Percentiles rank a stretch among this genome's conserved stretches.
phyloP scores from a whole-genome alignment of 1,140 invertebrate genomes.

The Apis mellifera region DNA sequence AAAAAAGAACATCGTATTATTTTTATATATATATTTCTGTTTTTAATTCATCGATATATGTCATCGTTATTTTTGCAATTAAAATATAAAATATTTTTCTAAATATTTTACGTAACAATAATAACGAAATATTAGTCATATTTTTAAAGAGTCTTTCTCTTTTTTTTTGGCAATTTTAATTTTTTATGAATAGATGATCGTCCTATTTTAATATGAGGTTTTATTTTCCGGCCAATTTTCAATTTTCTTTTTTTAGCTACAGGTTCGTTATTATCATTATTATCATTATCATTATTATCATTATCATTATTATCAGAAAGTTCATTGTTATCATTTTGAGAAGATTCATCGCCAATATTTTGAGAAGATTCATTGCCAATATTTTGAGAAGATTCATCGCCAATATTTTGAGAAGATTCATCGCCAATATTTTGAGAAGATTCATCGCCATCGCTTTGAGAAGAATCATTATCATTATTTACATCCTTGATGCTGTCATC shows the following conservation, averaged over 20 bases:
- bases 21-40: conserved; percentile 2
- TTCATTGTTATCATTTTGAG: neutral
- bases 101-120: neutral
- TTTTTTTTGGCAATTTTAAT: conserved; percentile 11
- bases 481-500: neutral
- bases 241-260: conserved; percentile 6
- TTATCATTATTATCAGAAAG: neutral
- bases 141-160: neutral
- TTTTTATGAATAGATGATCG: neutral
- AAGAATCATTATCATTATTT: neutral
- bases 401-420: too few relatives aligned
- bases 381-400: neutral
- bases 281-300: too few relatives aligned
- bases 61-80: neutral
- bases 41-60: neutral
- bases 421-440: neutral
- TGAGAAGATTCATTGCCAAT: neutral
- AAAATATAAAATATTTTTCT: neutral
- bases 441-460: neutral
- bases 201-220: neutral
- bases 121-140: neutral
- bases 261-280: neutral
- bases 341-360: neutral
- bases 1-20: neutral
- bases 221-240: neutral